Base-by-base conservation (phyloP, 2,113 vertebrate genomes). In the Vanacampus margaritifer region DNA sequence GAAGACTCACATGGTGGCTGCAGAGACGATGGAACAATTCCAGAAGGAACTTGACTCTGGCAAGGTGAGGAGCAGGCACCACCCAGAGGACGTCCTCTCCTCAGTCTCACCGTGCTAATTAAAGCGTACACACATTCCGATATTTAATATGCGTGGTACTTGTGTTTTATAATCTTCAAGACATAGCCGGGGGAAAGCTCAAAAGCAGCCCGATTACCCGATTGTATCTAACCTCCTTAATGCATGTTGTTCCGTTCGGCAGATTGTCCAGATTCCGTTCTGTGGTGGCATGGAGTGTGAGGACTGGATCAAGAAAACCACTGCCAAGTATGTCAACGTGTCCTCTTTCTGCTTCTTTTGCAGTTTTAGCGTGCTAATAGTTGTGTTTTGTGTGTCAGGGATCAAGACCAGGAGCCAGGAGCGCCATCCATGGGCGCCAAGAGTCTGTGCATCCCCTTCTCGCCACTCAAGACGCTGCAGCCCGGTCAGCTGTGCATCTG, bases 351-450 rank as follows among this genome's bases (percentile, higher is more conserved):
- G 16, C 46, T 60, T 0, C 16, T 54, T 69, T 54, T 61, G 58
- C 13, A 21, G 17, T 23, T 45, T 28, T 32, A n/a, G 3, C 9
- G 6, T 23, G 19, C 26, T 59, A 11, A 46, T 41, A 41, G 74
- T 48, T 19, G 65, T 1, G n/a, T 50, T 43, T 63, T 57, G 14
- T 17, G 12, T 36, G 2, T 51, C 62, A 93, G 97, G 92, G 97
- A 99, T 91, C 96, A 98, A 91, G 97, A 99, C 80, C 87, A 97
- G 69, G 97, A 99, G 78, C 95, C 97, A 32, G 96, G 97, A 3
- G 96, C 96, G 36, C 96, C 97, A 0, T 98, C 97, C 57, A 99
- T 99, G 97, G 97, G 97, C 73, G 97, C 97, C 16, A 99, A 99
- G 87, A 97, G 97, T 75, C 93, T 99, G 32, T 99, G 97, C 72